Base-by-base conservation (phyloP, 1,140 invertebrate species). In the Oryctes rhinoceros region DNA sequence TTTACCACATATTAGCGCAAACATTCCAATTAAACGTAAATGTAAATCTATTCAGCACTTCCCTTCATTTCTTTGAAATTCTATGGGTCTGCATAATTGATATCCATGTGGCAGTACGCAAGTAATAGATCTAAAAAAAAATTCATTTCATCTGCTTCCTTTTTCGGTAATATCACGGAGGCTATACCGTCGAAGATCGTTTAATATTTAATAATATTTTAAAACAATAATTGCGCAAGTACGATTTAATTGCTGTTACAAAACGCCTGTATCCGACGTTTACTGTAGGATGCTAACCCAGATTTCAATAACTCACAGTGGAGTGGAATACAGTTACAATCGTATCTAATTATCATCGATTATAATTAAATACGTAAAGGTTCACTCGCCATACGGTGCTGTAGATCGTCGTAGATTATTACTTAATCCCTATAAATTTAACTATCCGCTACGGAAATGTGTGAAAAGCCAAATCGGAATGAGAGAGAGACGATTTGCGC, bases 191-290 rank as follows among this genome's bases (percentile, higher is more conserved):
- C 7, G 9, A 71, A 71, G 65, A 37, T 59, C 35, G 20, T 71
- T 71, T 30, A 37, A 71, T 71, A 30, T 15, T 20, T 7, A 71
- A 71, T 71, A 35, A 71, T 71, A 30, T 71, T 71, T 11, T 71
- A 71, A 71, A 71, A 35, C 65, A 71, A 71, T 71, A 71, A 71
- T 71, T 71, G 24, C 62, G 62, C 24, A 30, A 67, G 24, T 67
- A 24, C 11, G 65, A 71, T 15, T 71, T 71, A 71, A 35, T 71
- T 35, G 24, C 13, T 24, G 20, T 71, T 71, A 37, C 65, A 24
- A 67, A 20, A 71, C 65, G 18, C 53, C 53, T n/a, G 15, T 18
- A 59, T 59, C 53, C 53, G 53, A 59, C n/a, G 7, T 71, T 24
- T 71, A 9, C 24, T 37, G 24, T 71, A 71, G 65, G 65, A 71